Conservation (phyloP, 2,888 invertebrate genomes). For the Cephus nigrinus region DNA sequence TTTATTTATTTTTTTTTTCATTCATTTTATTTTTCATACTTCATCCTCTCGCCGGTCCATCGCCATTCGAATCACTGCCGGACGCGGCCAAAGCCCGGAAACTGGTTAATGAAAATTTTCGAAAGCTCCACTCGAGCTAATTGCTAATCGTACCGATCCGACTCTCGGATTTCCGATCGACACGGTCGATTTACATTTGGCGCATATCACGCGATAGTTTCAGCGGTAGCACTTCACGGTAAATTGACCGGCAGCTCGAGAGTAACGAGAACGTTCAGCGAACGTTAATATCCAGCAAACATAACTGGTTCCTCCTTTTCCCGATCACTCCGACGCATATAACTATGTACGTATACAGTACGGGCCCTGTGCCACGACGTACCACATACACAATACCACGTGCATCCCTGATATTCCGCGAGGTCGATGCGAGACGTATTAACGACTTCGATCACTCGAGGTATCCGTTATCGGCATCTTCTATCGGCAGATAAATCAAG, state of each 20-base stretch:
- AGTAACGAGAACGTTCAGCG: not conserved
- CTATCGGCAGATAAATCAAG: constrained; percentile 45
- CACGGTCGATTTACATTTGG: not conserved
- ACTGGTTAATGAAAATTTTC: not conserved
- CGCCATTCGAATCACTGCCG: not conserved
- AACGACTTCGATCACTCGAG: constrained; percentile 41
- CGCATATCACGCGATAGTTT: not conserved
- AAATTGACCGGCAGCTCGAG: not conserved
- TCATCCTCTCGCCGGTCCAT: not conserved
- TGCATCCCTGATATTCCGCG: not conserved
- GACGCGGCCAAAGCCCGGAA: not conserved
- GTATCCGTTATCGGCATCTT: constrained; percentile 26
- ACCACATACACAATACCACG: constrained; percentile 6
- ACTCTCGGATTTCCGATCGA: not conserved
- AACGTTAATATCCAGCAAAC: not conserved
- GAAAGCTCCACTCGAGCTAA: not conserved
- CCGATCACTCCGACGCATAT: not conserved
- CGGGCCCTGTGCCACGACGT: not conserved
- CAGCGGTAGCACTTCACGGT: not conserved
- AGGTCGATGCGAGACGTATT: constrained; percentile 25
- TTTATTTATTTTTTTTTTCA: too few species aligned
- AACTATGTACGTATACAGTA: not conserved
- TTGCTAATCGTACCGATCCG: not conserved
- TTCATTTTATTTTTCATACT: not conserved
- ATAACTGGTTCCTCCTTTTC: not conserved